Percentiles rank a stretch among this genome's conserved stretches.
Evolutionary conservation across 92 coral and sea anemone species (phyloP).

Genomic region (Zoanthus sociatus): DNA sequence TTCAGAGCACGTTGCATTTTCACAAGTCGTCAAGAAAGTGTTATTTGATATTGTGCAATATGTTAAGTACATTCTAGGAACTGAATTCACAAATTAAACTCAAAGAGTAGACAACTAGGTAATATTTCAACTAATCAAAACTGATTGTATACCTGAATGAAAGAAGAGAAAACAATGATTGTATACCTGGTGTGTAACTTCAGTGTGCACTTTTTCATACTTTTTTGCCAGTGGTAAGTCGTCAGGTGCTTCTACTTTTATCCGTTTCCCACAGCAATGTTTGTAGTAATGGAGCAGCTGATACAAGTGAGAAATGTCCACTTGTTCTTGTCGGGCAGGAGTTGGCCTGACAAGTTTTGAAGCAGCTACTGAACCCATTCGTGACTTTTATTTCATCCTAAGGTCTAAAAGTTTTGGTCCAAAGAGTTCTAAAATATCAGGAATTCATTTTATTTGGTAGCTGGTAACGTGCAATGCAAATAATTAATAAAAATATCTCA

Average conservation of each 20-base stretch:
- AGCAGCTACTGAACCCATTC: constrained; percentile 62
- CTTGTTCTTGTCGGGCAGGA: constrained; percentile 72
- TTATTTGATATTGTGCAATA: no score
- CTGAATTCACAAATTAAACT: no score
- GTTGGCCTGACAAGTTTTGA: constrained; percentile 43
- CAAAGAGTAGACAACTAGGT: no score
- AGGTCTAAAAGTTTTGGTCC: background rate
- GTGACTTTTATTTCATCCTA: background rate
- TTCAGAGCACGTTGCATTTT: no score
- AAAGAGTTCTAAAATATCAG: background rate
- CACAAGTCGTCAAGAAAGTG: no score
- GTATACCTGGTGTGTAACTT: constrained; percentile 71
- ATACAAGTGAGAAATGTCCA: constrained; percentile 68
- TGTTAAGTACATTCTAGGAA: no score
- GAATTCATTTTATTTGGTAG: background rate
- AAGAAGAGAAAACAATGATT: no score
- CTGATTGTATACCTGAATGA: no score
- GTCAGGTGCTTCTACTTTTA: constrained; percentile 54
- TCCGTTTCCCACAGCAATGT: constrained; percentile 64
- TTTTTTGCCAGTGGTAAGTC: constrained; percentile 64
- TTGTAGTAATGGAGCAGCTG: constrained; percentile 59
- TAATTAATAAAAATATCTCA: background rate
- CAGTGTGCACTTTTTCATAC: constrained; percentile 60
- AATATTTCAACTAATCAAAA: no score
- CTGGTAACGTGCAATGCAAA: no score